Percentiles rank a stretch among this genome's conserved stretches.
These are phyloP conservation scores for Dendroctonus ponderosae DNA, from an alignment of 1,140 invertebrate species.

Conservation along the genomic window DNA sequence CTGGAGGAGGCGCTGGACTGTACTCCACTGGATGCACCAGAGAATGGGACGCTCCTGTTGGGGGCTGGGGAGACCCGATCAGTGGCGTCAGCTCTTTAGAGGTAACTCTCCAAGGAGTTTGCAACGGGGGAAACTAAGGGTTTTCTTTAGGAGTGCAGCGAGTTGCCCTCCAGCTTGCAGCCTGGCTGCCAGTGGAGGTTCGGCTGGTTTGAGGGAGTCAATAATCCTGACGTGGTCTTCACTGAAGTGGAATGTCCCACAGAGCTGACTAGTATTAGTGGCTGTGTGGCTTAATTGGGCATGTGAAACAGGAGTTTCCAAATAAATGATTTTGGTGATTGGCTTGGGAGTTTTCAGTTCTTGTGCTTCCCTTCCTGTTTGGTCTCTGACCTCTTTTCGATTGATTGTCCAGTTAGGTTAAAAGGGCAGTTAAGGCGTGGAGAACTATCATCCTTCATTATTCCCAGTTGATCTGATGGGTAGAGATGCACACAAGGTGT, in stretches of 20 bases:
- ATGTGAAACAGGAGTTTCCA: too few species aligned
- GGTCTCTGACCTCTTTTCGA: too few species aligned
- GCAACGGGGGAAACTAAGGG: too few species aligned
- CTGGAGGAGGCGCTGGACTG: conserved; percentile 15
- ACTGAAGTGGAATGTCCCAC: conserved; percentile 16
- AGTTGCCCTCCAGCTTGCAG: conserved; percentile 4
- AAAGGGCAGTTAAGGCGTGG: too few species aligned
- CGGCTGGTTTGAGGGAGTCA: conserved; percentile 3
- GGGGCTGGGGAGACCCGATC: conserved; percentile 16
- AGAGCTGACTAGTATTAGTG: conserved; percentile 1
- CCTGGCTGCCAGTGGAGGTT: conserved; percentile 19
- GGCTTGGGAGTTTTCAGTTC: too few species aligned
- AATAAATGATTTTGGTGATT: too few species aligned
- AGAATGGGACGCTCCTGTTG: conserved; percentile 22
- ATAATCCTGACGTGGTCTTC: not conserved
- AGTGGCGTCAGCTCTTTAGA: not conserved
- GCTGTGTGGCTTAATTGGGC: not conserved
- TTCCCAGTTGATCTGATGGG: too few species aligned
- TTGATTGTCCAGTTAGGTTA: too few species aligned
- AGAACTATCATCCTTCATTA: too few species aligned
- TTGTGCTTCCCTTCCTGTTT: too few species aligned
- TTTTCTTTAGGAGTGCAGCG: conserved; percentile 7
- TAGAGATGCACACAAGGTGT: too few species aligned
- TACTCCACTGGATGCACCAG: conserved; percentile 14
- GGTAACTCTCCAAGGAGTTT: not conserved